Evolutionary conservation across 2,797 vertebrate species (phyloP).

Genomic region (Discoglossus pictus): DNA sequence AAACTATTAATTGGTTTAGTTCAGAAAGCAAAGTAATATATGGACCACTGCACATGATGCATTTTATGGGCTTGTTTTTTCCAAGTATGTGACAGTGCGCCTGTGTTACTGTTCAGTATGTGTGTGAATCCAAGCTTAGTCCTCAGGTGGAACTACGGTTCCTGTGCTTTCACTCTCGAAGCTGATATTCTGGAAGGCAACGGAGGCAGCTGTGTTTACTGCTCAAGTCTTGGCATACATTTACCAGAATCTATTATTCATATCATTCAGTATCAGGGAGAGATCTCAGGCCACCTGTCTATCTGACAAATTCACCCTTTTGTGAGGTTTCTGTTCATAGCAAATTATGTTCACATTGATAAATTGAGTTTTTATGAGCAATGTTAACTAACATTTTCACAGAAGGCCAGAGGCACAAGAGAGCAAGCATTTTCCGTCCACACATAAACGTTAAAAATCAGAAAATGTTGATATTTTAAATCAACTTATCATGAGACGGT

Average conservation of each 20-base stretch:
- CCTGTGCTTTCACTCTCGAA: slow-evolving; percentile 95
- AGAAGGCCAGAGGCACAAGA: slow-evolving; percentile 89
- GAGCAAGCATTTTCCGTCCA: slow-evolving; percentile 83
- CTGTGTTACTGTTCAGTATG: slow-evolving; percentile 49
- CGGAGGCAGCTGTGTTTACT: slow-evolving; percentile 99
- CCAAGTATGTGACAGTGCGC: slow-evolving; percentile 59
- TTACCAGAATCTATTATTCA: slow-evolving; percentile 99
- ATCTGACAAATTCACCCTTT: slow-evolving; percentile 99
- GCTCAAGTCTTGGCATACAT: slow-evolving; percentile 99
- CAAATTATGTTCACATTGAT: slow-evolving; percentile 99
- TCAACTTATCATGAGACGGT: slow-evolving; percentile 70
- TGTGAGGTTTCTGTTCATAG: slow-evolving; percentile 98
- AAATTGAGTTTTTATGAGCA: slow-evolving; percentile 99
- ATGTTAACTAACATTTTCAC: slow-evolving; percentile 91
- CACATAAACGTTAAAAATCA: slow-evolving; percentile 86
- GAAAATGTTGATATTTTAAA: slow-evolving; percentile 70
- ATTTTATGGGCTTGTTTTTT: slow-evolving; percentile 66
- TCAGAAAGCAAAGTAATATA: slow-evolving; percentile 40
- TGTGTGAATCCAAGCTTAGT: slow-evolving; percentile 78
- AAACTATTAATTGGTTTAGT: slow-evolving; percentile 49
- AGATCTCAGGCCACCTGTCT: slow-evolving; percentile 99
- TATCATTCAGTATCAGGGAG: slow-evolving; percentile 99
- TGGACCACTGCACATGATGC: slow-evolving; percentile 45
- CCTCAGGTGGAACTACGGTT: slow-evolving; percentile 97
- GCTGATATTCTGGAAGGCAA: slow-evolving; percentile 99